These are phyloP conservation scores for Euura lappo DNA, from an alignment of 1,140 invertebrate genomes.

Conservation along the genomic window DNA sequence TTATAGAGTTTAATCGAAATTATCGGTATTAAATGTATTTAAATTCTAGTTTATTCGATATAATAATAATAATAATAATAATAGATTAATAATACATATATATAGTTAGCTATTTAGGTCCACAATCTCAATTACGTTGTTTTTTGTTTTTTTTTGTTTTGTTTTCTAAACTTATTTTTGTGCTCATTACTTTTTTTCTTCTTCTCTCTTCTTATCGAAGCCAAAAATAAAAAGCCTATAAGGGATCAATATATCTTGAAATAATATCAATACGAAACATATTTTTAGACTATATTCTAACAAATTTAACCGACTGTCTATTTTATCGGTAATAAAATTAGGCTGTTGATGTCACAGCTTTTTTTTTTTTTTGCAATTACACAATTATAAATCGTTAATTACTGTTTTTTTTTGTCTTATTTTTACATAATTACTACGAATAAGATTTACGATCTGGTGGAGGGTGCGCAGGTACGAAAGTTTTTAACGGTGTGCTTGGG, in stretches of 20 bases:
- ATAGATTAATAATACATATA: not conserved
- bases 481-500: not conserved
- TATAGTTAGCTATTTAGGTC: too few species aligned
- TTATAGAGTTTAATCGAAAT: not conserved
- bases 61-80: not conserved
- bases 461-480: too few species aligned
- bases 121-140: too few species aligned
- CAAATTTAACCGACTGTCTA: constrained; percentile 19
- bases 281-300: constrained; percentile 58
- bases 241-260: constrained; percentile 52
- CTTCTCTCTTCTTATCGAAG: not conserved
- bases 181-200: too few species aligned
- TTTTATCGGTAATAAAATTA: not conserved
- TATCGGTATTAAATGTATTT: too few species aligned
- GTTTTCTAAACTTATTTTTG: too few species aligned
- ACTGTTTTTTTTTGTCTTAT: not conserved
- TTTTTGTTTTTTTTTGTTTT: too few species aligned
- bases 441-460: not conserved
- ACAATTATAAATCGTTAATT: too few species aligned
- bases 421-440: not conserved
- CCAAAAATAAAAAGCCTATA: constrained; percentile 40
- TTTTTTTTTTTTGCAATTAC: too few species aligned
- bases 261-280: constrained; percentile 55
- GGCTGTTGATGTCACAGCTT: too few species aligned
- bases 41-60: not conserved